Percentiles rank a stretch among this genome's conserved stretches.
Evolutionary conservation across 2,797 vertebrate genomes (phyloP).

Genomic region (Paguma larvata): DNA sequence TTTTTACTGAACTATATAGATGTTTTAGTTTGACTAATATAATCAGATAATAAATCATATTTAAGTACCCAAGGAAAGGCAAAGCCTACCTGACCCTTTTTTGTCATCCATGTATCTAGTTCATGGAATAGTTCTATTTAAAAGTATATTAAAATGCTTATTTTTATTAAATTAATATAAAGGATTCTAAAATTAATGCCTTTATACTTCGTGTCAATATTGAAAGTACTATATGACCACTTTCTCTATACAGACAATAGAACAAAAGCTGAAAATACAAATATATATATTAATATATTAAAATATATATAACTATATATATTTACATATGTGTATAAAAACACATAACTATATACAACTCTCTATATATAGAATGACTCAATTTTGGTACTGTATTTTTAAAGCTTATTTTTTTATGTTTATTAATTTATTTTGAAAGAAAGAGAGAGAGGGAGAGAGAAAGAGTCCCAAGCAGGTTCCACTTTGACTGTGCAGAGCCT

Average conservation of each 20-base stretch:
- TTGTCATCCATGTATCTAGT: slow-evolving; percentile 3
- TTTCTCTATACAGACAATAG: neutral
- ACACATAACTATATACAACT: neutral
- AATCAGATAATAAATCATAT: slow-evolving; percentile 73
- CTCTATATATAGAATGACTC: neutral
- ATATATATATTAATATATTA: neutral
- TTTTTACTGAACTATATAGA: slow-evolving; percentile 69
- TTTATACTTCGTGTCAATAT: neutral
- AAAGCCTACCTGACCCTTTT: neutral
- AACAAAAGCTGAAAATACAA: neutral
- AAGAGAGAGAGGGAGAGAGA: too few relatives aligned
- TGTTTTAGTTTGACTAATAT: slow-evolving; percentile 59
- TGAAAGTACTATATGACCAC: neutral
- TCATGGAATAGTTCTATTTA: slow-evolving; percentile 1
- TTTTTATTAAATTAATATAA: slow-evolving; percentile 58
- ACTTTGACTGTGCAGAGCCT: too few relatives aligned
- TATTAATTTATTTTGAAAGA: too few relatives aligned
- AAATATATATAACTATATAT: neutral
- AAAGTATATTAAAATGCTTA: slow-evolving; percentile 58
- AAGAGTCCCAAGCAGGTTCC: too few relatives aligned
- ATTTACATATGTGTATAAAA: neutral
- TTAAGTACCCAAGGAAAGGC: slow-evolving; percentile 2
- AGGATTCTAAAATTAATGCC: slow-evolving; percentile 41
- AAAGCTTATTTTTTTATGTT: too few relatives aligned
- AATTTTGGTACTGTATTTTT: neutral